Evolutionary conservation across 1,140 invertebrate genomes (phyloP).

Genomic region (Megathymus violae): DNA sequence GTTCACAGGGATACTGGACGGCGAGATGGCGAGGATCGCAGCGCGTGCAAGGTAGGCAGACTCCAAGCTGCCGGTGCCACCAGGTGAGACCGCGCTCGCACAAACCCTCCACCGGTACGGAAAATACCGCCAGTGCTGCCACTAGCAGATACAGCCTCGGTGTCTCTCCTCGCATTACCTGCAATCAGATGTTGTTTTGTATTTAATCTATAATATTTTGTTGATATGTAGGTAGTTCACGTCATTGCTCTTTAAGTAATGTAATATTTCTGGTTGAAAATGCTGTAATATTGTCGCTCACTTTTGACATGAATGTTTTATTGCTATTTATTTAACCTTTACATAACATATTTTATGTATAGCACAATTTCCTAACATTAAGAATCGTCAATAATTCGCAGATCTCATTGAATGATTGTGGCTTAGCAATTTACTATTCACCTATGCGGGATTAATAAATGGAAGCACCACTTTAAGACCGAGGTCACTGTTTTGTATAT

Average conservation of each 20-base stretch:
- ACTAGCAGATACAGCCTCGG: constrained; percentile 67
- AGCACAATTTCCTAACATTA: neutral
- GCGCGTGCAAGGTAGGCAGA: constrained; percentile 86
- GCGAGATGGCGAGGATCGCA: constrained; percentile 84
- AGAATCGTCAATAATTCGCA: too few species aligned
- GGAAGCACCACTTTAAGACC: constrained; percentile 22
- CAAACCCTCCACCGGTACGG: constrained; percentile 57
- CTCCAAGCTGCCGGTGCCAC: constrained; percentile 84
- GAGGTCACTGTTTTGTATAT: constrained; percentile 23
- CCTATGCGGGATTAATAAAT: constrained; percentile 20
- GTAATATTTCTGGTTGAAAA: too few species aligned
- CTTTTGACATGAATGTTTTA: too few species aligned
- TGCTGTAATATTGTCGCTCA: too few species aligned
- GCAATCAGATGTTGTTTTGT: constrained; percentile 33
- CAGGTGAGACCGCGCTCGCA: constrained; percentile 84
- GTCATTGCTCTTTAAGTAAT: too few species aligned
- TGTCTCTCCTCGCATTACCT: constrained; percentile 77
- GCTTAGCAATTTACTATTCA: constrained; percentile 10
- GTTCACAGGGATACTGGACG: constrained; percentile 86
- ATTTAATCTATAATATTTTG: too few species aligned
- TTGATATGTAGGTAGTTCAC: too few species aligned
- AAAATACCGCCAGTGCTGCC: constrained; percentile 66
- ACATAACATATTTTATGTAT: too few species aligned
- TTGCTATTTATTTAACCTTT: too few species aligned
- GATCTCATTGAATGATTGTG: constrained; percentile 1